Conservation (phyloP, 2,797 vertebrate species). For the Chaunax sp. region DNA sequence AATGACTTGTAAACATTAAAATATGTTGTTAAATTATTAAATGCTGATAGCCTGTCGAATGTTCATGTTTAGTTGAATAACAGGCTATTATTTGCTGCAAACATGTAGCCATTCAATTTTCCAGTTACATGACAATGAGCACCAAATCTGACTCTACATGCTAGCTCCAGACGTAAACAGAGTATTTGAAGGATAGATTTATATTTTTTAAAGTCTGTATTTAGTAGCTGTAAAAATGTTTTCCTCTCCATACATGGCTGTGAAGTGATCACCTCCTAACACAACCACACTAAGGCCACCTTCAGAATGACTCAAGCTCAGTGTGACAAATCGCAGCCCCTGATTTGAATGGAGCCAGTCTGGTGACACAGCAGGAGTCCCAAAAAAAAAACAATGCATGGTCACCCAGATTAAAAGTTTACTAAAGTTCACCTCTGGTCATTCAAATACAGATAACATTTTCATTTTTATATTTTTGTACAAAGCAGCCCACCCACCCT, state of each 20-base stretch:
- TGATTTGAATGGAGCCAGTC: background rate
- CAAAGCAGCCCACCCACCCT: too few species aligned
- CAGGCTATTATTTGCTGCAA: background rate
- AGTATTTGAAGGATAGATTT: background rate
- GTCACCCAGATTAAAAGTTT: background rate
- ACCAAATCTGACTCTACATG: too few species aligned
- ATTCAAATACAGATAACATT: background rate
- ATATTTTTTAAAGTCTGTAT: background rate
- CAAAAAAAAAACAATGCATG: too few species aligned
- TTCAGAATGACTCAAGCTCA: background rate
- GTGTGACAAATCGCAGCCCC: background rate
- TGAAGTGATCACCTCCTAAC: background rate
- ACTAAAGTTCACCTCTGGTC: too few species aligned
- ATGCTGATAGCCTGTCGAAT: background rate
- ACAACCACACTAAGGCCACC: background rate
- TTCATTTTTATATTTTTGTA: background rate
- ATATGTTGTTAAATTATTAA: background rate
- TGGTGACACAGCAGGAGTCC: background rate
- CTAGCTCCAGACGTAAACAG: too few species aligned
- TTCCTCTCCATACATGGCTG: background rate
- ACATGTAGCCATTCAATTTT: background rate
- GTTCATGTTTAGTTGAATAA: background rate
- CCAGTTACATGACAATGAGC: too few species aligned
- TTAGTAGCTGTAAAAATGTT: too few species aligned
- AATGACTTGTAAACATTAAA: background rate